phyloP scores from a whole-genome alignment of 2,113 vertebrate genomes.

The Panurus biarmicus region DNA sequence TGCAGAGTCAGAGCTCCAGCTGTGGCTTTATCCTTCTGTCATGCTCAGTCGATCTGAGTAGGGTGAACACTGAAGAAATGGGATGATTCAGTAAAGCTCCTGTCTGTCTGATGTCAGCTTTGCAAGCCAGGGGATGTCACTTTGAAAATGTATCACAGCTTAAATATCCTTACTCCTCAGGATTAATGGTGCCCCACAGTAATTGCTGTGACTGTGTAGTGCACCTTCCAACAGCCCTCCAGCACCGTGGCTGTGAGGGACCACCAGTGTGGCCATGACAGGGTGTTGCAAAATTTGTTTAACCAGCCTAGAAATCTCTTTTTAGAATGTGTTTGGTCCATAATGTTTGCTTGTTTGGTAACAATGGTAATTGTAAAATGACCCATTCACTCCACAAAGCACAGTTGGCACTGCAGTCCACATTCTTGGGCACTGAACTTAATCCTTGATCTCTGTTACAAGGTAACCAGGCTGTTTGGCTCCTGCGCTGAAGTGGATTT shows the following conservation, averaged over 20 bases:
- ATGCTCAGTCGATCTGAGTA: accelerated
- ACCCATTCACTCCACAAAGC: background rate
- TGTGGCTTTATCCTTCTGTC: background rate
- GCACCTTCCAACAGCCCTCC: too few species aligned
- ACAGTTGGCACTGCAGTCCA: accelerated
- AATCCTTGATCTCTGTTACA: background rate
- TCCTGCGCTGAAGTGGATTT: background rate
- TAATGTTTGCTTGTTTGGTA: background rate
- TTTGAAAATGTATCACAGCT: background rate
- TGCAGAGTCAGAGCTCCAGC: background rate
- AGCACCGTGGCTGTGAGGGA: background rate
- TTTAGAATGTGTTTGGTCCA: background rate
- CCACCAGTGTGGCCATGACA: too few species aligned
- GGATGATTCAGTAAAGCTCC: background rate
- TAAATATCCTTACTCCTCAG: background rate
- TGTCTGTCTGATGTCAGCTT: background rate
- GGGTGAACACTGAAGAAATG: background rate
- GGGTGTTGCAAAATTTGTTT: background rate
- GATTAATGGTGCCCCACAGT: background rate
- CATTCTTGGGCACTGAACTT: background rate
- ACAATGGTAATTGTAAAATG: background rate
- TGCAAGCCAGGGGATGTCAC: background rate
- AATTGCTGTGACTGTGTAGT: background rate
- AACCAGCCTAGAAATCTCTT: background rate
- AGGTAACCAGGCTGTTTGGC: background rate